Evolutionary conservation across 2,797 vertebrate species (phyloP).

Genomic region (Australoheros facetus): DNA sequence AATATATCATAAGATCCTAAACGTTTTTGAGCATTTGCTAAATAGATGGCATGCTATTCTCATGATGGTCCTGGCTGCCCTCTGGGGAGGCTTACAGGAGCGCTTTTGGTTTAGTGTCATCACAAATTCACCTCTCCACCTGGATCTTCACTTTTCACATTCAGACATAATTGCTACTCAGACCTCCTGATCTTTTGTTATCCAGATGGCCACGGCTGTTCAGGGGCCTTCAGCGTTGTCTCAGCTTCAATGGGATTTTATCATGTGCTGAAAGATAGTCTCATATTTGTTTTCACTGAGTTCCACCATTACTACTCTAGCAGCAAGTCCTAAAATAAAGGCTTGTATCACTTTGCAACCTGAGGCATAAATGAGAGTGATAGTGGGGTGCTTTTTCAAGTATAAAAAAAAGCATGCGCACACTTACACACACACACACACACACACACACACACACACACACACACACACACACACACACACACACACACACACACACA

Average conservation of each 20-base stretch:
- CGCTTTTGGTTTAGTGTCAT: slow-evolving; percentile 19
- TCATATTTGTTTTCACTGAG: slow-evolving; percentile 16
- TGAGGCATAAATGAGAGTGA: background rate
- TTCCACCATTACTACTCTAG: slow-evolving; percentile 6
- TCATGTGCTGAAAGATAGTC: slow-evolving; percentile 6
- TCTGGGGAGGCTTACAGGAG: slow-evolving; percentile 33
- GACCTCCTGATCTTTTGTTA: background rate
- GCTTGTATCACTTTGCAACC: background rate
- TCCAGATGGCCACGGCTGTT: slow-evolving; percentile 23
- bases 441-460: too few species aligned
- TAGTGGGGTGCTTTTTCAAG: slow-evolving; percentile 2
- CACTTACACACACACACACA: too few species aligned
- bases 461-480: too few species aligned
- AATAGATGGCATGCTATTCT: background rate
- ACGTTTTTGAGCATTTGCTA: background rate
- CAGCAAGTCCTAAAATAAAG: background rate
- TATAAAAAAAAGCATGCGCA: background rate
- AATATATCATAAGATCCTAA: background rate
- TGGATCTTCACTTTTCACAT: slow-evolving; percentile 37
- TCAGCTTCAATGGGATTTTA: slow-evolving; percentile 8
- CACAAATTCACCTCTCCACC: slow-evolving; percentile 41
- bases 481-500: too few species aligned
- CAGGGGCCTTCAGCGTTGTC: background rate
- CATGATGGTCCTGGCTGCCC: background rate
- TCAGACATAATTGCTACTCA: slow-evolving; percentile 10